Evolutionary conservation across 1,140 invertebrate genomes (phyloP).

Genomic region (Planococcus citri): DNA sequence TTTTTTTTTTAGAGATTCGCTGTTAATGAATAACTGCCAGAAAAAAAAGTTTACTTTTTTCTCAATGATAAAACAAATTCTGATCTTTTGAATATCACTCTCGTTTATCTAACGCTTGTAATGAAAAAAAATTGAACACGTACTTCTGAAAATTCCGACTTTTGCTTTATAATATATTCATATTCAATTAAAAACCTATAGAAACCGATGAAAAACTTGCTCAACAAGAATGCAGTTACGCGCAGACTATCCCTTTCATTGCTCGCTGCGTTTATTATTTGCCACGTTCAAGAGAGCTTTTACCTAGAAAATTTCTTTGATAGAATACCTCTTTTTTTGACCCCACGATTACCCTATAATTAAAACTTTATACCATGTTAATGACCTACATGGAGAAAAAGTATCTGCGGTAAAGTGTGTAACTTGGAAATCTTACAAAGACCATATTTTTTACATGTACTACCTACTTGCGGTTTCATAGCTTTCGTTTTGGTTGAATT

Average conservation of each 20-base stretch:
- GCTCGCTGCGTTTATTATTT: constrained; percentile 7
- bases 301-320: constrained; percentile 2
- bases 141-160: neutral
- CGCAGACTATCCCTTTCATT: neutral
- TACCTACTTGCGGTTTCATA: no score
- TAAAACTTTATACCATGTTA: constrained; percentile 9
- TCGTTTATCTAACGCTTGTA: no score
- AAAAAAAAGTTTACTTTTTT: neutral
- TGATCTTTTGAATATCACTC: neutral
- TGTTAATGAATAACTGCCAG: neutral
- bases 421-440: no score
- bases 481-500: no score
- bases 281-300: neutral
- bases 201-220: neutral
- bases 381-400: neutral
- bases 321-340: neutral
- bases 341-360: neutral
- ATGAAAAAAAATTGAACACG: neutral
- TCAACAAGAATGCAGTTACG: neutral
- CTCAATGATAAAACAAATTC: neutral
- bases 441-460: no score
- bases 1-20: neutral
- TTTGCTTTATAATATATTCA: constrained; percentile 14
- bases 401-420: no score
- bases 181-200: constrained; percentile 13